Base-by-base conservation (phyloP, 1,140 invertebrate genomes). In the Andrena cerasifolii region DNA sequence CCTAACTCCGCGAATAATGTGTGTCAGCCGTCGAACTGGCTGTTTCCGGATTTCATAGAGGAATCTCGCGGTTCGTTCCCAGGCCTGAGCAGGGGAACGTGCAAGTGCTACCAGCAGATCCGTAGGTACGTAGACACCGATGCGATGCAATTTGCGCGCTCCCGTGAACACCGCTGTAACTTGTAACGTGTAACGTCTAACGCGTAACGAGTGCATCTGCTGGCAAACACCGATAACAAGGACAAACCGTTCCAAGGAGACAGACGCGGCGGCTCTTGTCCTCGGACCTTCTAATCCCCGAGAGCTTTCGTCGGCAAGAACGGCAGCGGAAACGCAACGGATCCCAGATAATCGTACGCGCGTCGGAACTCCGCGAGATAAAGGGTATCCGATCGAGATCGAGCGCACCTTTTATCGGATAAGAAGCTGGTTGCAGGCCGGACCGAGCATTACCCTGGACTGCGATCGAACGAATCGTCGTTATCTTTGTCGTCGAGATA, bases 1-100 rank as follows among this genome's bases (percentile, higher is more conserved):
- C 72, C 61, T 82, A 83, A 79, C 78, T 84, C 76, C 24, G 26
- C 24, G 84, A 72, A 68, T 87, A 86, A 85, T 84, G 81, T 82
- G 79, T 87, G 79, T 88, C 84, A 87, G 59, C 75, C 71, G 77
- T 87, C 86, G 81, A 80, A 77, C 7, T n/a, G n/a, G n/a, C 58
- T 28, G 75, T 79, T 26, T 26, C 61, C 16, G 36, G 45, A 51
- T 83, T 68, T 70, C 47, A 24, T 61, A 18, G 43, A 24, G 49
- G 74, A 82, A 83, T 72, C 77, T 83, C 77, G 56, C 80, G 45
- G 66, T 76, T 79, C 51, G 54, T 78, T 73, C 68, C n/a, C 54
- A 40, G 40, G 2, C 33, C n/a, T 40, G 2, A 47, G 21, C 5
- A n/a, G 0, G 31, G 24, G 5, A 3, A 65, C 49, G 49, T 28